Evolutionary conservation across 2,797 vertebrate species (phyloP).

Genomic region (Falco peregrinus): DNA sequence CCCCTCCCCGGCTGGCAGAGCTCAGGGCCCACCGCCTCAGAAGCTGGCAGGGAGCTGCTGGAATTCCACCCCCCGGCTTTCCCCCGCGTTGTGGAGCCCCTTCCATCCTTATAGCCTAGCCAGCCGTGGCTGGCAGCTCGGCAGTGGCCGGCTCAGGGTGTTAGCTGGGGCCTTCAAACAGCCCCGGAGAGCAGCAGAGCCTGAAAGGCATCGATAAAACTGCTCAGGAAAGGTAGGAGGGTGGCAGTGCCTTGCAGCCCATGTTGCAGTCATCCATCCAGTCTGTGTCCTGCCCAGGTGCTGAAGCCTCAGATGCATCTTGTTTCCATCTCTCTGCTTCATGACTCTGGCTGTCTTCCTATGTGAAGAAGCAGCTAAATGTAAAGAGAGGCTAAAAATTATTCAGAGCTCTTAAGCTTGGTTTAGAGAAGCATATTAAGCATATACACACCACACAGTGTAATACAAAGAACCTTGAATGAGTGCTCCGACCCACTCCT

Average conservation of each 20-base stretch:
- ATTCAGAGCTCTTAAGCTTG: neutral
- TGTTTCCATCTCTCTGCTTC: neutral
- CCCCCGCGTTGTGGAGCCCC: too few species aligned
- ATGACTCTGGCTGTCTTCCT: neutral
- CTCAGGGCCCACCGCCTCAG: too few species aligned
- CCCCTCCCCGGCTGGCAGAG: too few species aligned
- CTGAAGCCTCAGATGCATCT: neutral
- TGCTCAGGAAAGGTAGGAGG: neutral
- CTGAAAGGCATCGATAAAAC: too few species aligned
- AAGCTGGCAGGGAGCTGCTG: too few species aligned
- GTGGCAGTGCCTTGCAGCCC: neutral
- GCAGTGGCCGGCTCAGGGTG: too few species aligned
- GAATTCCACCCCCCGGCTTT: too few species aligned
- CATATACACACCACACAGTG: rapidly evolving
- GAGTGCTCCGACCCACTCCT: neutral
- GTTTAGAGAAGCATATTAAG: neutral
- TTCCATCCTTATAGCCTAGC: too few species aligned
- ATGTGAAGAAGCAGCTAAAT: neutral
- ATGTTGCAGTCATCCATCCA: neutral
- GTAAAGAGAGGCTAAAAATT: neutral
- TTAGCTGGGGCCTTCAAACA: too few species aligned
- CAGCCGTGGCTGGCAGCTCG: too few species aligned
- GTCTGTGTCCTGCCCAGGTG: neutral
- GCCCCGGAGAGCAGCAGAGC: too few species aligned
- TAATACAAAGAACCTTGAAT: neutral